Evolutionary conservation across 2,797 vertebrate species (phyloP).

Genomic region (Trichosurus vulpecula): DNA sequence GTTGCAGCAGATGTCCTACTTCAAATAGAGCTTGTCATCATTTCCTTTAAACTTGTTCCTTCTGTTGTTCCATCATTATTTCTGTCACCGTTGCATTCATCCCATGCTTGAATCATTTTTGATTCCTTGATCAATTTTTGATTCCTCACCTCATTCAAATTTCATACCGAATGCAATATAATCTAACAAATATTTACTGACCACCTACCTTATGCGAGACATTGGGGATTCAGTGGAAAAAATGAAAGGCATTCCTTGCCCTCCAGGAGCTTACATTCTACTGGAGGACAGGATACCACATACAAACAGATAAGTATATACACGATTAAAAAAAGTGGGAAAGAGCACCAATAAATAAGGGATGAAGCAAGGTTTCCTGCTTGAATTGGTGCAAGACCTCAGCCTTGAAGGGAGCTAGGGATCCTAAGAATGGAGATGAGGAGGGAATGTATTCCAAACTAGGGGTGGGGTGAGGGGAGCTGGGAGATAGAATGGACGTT

Average conservation of each 20-base stretch:
- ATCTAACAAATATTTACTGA: neutral
- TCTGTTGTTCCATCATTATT: neutral
- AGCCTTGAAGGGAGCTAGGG: neutral
- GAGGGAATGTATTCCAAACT: neutral
- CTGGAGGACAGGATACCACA: neutral
- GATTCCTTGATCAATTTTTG: too few species aligned
- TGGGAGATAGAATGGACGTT: neutral
- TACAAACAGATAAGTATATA: neutral
- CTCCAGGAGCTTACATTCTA: neutral
- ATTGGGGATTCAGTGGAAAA: neutral
- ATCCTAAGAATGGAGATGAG: neutral
- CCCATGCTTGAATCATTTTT: neutral
- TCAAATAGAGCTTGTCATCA: neutral
- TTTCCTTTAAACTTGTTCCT: neutral
- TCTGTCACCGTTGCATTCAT: neutral
- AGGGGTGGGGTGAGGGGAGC: fast-evolving
- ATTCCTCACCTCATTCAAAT: too few species aligned
- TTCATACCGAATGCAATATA: neutral
- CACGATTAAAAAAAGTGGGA: neutral
- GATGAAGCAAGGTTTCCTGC: neutral
- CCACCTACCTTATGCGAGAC: neutral
- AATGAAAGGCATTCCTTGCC: neutral
- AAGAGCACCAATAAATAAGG: neutral
- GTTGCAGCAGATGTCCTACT: neutral
- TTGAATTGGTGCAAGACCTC: neutral